Evolutionary conservation across 2,113 vertebrate genomes (phyloP).

Genomic region (Cyanoramphus novaezelandiae): DNA sequence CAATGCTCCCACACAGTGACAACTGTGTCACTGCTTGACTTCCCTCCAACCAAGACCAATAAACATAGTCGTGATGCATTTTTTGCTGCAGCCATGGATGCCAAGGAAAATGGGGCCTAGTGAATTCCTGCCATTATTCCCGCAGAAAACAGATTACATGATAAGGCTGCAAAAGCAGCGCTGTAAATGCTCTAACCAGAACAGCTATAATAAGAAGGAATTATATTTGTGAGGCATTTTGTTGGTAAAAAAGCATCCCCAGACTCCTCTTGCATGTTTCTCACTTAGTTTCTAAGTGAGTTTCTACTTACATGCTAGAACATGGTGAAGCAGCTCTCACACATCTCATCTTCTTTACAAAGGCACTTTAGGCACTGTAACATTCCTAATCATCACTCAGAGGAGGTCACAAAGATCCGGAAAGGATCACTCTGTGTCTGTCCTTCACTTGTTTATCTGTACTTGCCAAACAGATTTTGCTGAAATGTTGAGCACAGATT

Average conservation of each 20-base stretch:
- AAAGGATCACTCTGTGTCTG: neutral
- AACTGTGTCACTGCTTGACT: neutral
- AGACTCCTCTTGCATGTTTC: neutral
- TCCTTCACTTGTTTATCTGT: neutral
- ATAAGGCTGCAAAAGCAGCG: neutral
- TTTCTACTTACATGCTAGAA: neutral
- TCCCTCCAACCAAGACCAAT: neutral
- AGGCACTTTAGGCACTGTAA: neutral
- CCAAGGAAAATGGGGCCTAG: neutral
- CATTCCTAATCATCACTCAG: neutral
- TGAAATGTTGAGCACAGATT: neutral
- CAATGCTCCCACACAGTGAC: neutral
- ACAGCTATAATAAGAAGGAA: neutral
- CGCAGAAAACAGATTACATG: neutral
- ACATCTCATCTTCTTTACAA: neutral
- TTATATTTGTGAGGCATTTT: neutral
- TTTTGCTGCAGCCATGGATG: neutral
- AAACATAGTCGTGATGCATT: neutral
- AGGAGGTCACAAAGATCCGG: neutral
- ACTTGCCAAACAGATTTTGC: neutral
- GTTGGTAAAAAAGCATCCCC: neutral
- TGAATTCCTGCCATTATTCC: neutral
- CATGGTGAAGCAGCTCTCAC: neutral
- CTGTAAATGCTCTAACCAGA: neutral
- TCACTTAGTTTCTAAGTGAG: too few relatives aligned